These are phyloP conservation scores for Hirtodrosophila alboralis DNA, from an alignment of 2,888 invertebrate genomes.

Conservation along the genomic window DNA sequence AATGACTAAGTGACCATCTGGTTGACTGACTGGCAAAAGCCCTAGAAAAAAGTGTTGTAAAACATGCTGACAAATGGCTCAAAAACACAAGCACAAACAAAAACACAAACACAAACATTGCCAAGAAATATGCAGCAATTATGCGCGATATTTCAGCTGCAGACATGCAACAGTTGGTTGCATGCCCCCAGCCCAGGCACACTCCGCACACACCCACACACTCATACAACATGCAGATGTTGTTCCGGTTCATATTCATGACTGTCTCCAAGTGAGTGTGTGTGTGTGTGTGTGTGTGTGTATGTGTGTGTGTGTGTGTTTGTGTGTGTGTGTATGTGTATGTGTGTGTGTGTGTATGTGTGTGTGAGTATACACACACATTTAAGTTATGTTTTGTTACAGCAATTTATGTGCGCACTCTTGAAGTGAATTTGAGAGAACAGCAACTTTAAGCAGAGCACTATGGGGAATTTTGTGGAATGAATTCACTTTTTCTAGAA, in stretches of 20 bases:
- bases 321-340: slow-evolving; percentile 17
- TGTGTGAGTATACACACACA: slow-evolving; percentile 49
- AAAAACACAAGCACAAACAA: slow-evolving; percentile 10
- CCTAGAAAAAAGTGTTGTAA: slow-evolving; percentile 40
- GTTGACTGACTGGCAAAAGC: slow-evolving; percentile 15
- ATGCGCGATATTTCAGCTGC: slow-evolving; percentile 69
- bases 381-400: slow-evolving; percentile 70
- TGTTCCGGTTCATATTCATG: slow-evolving; percentile 58
- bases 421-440: slow-evolving; percentile 32
- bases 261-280: slow-evolving; percentile 21
- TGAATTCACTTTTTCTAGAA: no score
- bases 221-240: slow-evolving; percentile 32
- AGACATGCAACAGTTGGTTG: slow-evolving; percentile 69
- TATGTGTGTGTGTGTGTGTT: slow-evolving; percentile 27
- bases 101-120: slow-evolving; percentile 5
- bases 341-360: slow-evolving; percentile 17
- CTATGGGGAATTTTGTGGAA: no score
- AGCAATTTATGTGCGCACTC: slow-evolving; percentile 64
- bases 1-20: slow-evolving; percentile 8
- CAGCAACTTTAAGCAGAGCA: slow-evolving; percentile 4
- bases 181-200: no score
- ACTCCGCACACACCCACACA: background rate
- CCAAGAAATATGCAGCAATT: slow-evolving; percentile 66
- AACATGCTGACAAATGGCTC: slow-evolving; percentile 46
- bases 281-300: slow-evolving; percentile 10